These are phyloP conservation scores for Anthoptus insignis DNA, from an alignment of 2,888 invertebrate genomes.

Conservation along the genomic window DNA sequence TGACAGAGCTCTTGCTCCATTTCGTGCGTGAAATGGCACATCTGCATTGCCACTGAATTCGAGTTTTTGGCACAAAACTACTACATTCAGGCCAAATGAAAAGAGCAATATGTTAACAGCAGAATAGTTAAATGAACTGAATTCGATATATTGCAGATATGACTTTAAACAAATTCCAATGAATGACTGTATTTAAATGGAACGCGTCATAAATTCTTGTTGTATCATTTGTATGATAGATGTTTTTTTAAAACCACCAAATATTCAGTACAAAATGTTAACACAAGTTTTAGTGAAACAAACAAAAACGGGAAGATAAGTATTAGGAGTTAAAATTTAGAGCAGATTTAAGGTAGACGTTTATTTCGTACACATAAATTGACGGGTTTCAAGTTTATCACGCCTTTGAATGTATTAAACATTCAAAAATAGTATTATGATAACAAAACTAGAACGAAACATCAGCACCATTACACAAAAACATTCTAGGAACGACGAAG, in stretches of 20 bases:
- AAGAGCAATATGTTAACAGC: slow-evolving; percentile 15
- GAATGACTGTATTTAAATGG: neutral
- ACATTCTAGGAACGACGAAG: slow-evolving; percentile 50
- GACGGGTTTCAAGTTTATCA: too few species aligned
- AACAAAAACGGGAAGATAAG: too few species aligned
- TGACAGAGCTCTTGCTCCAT: slow-evolving; percentile 56
- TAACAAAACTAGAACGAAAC: neutral
- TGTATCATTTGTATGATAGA: too few species aligned
- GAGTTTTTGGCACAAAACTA: slow-evolving; percentile 70
- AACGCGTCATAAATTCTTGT: too few species aligned
- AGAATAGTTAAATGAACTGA: neutral
- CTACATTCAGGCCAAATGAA: slow-evolving; percentile 58
- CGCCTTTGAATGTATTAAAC: too few species aligned
- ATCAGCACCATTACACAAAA: slow-evolving; percentile 40
- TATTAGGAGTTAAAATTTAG: too few species aligned
- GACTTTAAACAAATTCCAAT: neutral
- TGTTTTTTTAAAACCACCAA: too few species aligned
- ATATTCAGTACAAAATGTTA: too few species aligned
- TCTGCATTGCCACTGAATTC: slow-evolving; percentile 78
- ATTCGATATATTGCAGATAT: slow-evolving; percentile 18
- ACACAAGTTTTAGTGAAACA: too few species aligned
- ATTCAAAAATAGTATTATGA: too few species aligned
- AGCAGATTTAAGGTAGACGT: too few species aligned
- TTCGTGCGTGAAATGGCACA: slow-evolving; percentile 75
- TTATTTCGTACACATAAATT: too few species aligned